phyloP scores from a whole-genome alignment of 2,113 vertebrate genomes.

The Sinosuthora webbiana region DNA sequence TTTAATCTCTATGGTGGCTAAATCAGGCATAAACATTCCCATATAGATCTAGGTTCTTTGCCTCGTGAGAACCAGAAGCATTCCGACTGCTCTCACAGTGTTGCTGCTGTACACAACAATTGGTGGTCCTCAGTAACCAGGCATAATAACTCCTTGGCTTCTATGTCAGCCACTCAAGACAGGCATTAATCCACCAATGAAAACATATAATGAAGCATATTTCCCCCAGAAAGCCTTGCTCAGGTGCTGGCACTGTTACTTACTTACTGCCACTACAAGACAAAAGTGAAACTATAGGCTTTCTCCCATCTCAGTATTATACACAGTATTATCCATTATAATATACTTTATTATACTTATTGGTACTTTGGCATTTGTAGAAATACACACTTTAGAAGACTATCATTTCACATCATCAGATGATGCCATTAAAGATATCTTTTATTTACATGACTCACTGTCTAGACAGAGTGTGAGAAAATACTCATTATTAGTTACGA shows the following conservation, averaged over 20 bases:
- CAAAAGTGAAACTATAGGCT: not conserved
- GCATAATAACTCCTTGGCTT: not conserved
- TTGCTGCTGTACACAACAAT: not conserved
- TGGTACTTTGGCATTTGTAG: not conserved
- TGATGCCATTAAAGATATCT: slow-evolving; percentile 16
- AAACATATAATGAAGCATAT: not conserved
- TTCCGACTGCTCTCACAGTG: not conserved
- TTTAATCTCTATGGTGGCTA: not conserved
- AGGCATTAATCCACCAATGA: not conserved
- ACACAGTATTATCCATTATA: not conserved
- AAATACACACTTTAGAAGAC: not conserved
- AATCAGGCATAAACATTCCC: not conserved
- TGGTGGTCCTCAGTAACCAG: not conserved
- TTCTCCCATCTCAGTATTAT: not conserved
- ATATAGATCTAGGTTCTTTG: not conserved
- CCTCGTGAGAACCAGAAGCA: not conserved
- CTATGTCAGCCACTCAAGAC: not conserved
- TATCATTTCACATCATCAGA: slow-evolving; percentile 20
- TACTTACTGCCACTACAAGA: not conserved
- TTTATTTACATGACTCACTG: slow-evolving; percentile 29
- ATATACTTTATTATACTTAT: not conserved
- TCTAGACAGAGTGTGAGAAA: slow-evolving; percentile 23
- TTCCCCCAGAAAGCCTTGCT: not conserved
- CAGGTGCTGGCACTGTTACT: not conserved
- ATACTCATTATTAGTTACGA: not conserved